These are phyloP conservation scores for Acronicta alni DNA, from an alignment of 2,888 invertebrate species.

Conservation along the genomic window DNA sequence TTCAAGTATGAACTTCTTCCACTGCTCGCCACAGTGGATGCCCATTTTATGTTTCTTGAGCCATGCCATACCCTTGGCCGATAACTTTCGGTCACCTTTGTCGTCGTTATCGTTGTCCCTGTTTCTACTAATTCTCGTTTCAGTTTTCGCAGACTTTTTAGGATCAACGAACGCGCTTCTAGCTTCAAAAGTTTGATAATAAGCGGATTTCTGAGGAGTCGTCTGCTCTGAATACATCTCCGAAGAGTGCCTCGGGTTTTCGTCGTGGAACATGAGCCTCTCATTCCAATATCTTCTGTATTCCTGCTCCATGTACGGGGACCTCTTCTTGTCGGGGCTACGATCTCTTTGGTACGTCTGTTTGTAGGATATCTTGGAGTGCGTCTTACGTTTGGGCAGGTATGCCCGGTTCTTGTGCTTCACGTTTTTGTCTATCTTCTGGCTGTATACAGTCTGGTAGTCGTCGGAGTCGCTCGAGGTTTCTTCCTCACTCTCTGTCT, in stretches of 20 bases:
- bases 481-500: conserved; percentile 54
- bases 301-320: conserved; percentile 77
- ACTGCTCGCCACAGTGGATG: conserved; percentile 67
- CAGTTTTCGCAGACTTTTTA: conserved; percentile 1
- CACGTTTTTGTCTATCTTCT: conserved; percentile 50
- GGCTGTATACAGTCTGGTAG: conserved; percentile 74
- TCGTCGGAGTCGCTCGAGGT: conserved; percentile 69
- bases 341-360: conserved; percentile 47
- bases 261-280: conserved; percentile 65
- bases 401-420: conserved; percentile 29
- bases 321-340: conserved; percentile 54
- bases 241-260: conserved; percentile 52
- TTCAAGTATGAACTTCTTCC: conserved; percentile 72
- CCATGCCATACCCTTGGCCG: conserved; percentile 66
- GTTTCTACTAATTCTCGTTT: neutral
- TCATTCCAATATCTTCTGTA: conserved; percentile 75
- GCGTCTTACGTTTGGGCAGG: conserved; percentile 51
- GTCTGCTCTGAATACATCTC: conserved; percentile 40
- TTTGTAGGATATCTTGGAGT: conserved; percentile 61
- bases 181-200: conserved; percentile 67
- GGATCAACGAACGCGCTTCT: conserved; percentile 61
- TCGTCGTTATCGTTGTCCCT: neutral
- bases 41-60: conserved; percentile 70
- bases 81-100: conserved; percentile 1
- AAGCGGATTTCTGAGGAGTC: conserved; percentile 31